Percentiles rank a stretch among this genome's conserved stretches.
Evolutionary conservation across 2,888 invertebrate genomes (phyloP).

Genomic region (Deilephila porcellus): DNA sequence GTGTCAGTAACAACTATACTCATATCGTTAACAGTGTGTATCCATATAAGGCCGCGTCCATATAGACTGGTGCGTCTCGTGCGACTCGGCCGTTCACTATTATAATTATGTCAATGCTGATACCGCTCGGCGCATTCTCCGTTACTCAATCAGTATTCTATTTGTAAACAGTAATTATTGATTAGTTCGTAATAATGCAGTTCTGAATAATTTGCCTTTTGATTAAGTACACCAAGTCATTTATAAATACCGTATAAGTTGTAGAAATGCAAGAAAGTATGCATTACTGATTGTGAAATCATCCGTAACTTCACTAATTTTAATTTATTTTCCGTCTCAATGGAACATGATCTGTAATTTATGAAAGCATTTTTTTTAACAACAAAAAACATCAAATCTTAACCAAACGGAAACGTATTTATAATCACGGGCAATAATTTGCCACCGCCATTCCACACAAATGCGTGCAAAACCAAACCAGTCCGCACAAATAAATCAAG

Average conservation of each 20-base stretch:
- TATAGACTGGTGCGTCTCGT: conserved; percentile 25
- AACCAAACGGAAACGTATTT: not conserved
- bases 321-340: too few species aligned
- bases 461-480: conserved; percentile 6
- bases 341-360: too few species aligned
- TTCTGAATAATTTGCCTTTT: conserved; percentile 8
- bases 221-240: not conserved
- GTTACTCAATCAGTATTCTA: conserved; percentile 24
- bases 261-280: too few species aligned
- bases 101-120: conserved; percentile 28
- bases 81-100: conserved; percentile 28
- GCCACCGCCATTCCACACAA: conserved; percentile 21
- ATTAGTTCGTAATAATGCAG: conserved; percentile 6
- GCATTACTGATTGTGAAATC: too few species aligned
- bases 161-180: conserved; percentile 23
- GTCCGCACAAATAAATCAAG: conserved; percentile 35
- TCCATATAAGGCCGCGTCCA: conserved; percentile 22
- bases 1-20: conserved; percentile 5
- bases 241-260: too few species aligned
- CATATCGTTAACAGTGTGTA: not conserved
- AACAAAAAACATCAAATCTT: not conserved
- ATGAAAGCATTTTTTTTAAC: too few species aligned
- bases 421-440: conserved; percentile 10
- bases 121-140: conserved; percentile 22
- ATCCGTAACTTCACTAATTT: too few species aligned